Evolutionary conservation across 1,140 invertebrate species (phyloP), one percentile per base, ranked within the genome.

Genomic region (Drosophila lini): DNA sequence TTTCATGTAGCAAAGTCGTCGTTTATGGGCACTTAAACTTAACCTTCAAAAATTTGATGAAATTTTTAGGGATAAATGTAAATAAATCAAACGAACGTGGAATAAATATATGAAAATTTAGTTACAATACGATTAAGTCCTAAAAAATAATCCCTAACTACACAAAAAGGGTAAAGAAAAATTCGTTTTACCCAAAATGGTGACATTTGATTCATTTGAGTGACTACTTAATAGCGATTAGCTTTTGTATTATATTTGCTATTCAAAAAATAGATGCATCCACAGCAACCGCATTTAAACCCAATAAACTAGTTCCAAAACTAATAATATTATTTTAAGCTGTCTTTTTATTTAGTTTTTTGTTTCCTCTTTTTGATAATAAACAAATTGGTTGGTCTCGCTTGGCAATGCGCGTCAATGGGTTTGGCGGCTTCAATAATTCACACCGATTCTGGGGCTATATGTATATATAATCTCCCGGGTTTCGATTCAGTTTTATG

Each of bases 381-480:
- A 59, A 75, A 45, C 45, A 65, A 76, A 75, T 75, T 75, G 55
- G 40, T 32, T 65, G 55, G 40, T 32, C 59, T 45, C 19, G 34
- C 53, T 40, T 25, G 16, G 40, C 36, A 25, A 67, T 45, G 32
- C 52, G 38, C 50, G 71, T 64, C 70, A 64, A 32, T 67, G 41
- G 22, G 41, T 63, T 62, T 32, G 41, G 36, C 36, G n/a, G 8
- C 16, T 55, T 47, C 32, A 47, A 76, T 76, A 76, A 56, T 76
- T 76, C 74, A 77, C 41, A 48, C 47, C 38, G 62, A 77, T 76
- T 77, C 59, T 68, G 74, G 55, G 73, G 31, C 58, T 41, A 34
- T 45, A 40, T 52, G 38, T 32, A 13, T 41, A 36, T 55, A 62
- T 74, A 68, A 77, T 77, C 55, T 68, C 55, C 19, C 48, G 7